phyloP scores from a whole-genome alignment of 1,140 invertebrate species.

The Galleria mellonella region DNA sequence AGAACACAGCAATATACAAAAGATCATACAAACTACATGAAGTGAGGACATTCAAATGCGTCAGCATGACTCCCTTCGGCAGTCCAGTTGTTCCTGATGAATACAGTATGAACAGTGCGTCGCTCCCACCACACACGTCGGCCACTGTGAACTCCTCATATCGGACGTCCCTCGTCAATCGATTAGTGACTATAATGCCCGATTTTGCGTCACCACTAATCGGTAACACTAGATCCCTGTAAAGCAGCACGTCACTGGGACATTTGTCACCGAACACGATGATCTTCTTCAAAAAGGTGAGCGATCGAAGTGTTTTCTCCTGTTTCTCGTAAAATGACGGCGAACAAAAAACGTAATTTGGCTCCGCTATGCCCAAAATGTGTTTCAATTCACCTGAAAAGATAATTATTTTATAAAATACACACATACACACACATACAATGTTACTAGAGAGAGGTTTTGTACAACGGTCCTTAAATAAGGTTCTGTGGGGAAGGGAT shows the following conservation, averaged over 20 bases:
- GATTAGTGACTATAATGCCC: slow-evolving; percentile 1
- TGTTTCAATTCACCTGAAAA: slow-evolving; percentile 65
- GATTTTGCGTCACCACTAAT: slow-evolving; percentile 5
- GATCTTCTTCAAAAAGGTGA: slow-evolving; percentile 23
- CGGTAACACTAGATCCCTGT: slow-evolving; percentile 18
- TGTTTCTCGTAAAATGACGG: slow-evolving; percentile 23
- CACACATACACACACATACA: background rate
- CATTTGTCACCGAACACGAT: slow-evolving; percentile 26
- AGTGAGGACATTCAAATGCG: slow-evolving; percentile 76
- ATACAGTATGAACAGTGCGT: slow-evolving; percentile 64
- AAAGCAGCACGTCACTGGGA: slow-evolving; percentile 13
- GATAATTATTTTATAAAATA: background rate
- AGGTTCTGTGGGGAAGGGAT: too few species aligned
- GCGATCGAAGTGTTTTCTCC: slow-evolving; percentile 15
- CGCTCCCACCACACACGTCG: slow-evolving; percentile 36
- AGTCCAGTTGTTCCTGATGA: slow-evolving; percentile 84
- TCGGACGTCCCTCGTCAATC: slow-evolving; percentile 2
- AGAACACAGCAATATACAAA: too few species aligned
- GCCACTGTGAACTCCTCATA: slow-evolving; percentile 29
- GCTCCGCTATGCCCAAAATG: slow-evolving; percentile 66
- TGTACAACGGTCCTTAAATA: too few species aligned
- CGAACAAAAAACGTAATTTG: slow-evolving; percentile 63
- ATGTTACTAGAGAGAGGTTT: too few species aligned
- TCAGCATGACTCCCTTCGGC: slow-evolving; percentile 86
- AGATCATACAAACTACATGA: slow-evolving; percentile 23